Base-by-base conservation (phyloP, 2,888 invertebrate species). In the Thysanoteuthis rhombus region DNA sequence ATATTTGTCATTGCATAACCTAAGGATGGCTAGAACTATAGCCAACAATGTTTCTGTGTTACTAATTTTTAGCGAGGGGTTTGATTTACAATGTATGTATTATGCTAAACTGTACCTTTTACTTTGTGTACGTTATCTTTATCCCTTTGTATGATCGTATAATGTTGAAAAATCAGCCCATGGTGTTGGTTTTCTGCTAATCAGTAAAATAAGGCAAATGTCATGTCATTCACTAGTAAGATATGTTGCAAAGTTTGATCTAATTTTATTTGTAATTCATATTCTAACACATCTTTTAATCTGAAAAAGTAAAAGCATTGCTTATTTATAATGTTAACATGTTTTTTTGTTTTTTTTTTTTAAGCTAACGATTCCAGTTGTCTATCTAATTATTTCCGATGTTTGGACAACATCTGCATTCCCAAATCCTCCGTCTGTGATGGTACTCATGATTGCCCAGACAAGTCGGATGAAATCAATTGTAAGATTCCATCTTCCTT, bases 381-480 rank as follows among this genome's bases (percentile, higher is more conserved):
- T 96, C 97, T 97, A 93, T 97, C 97, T 0, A 97, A 95, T 22
- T 97, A 97, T 95, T 98, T 98, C 97, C 98, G 98, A 95, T 99
- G 99, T 97, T 28, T 38, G n/a, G 93, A 94, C 93, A 94, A 94
- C 39, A 93, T 93, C 36, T 96, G 96, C 94, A 96, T 96, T 90
- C 95, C 94, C 2, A 94, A 93, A 4, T 94, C 94, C 42, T 94
- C 95, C 92, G 95, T 96, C 39, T 97, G 97, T 95, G 96, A 97
- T 94, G 96, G 96, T 0, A 94, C 94, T 32, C 58, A 93, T 25
- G 97, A 97, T 94, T 97, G 97, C 94, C 95, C 94, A 0, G 96
- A 96, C 94, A 95, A 95, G 1, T 96, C 96, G 2, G 97, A 97
- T 94, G 97, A 97, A 94, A 94, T 95, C 19, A 94, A 93, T 22